Evolutionary conservation across 2,113 vertebrate genomes (phyloP).

Genomic region (Grammomys surdaster): DNA sequence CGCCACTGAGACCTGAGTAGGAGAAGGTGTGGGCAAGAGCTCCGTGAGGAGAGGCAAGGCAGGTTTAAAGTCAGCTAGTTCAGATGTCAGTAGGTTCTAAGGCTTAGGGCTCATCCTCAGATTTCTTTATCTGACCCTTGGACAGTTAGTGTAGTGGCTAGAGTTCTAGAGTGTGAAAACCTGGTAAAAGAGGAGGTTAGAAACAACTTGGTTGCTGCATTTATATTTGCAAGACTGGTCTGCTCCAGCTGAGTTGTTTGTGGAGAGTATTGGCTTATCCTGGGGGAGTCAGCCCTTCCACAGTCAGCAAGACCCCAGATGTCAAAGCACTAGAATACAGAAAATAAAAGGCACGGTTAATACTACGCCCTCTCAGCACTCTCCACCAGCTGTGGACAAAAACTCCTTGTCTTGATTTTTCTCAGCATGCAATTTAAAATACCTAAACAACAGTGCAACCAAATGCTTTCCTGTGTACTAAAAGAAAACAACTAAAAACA

Average conservation of each 20-base stretch:
- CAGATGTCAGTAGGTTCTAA: too few relatives aligned
- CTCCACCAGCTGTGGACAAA: not conserved
- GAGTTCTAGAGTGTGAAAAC: not conserved
- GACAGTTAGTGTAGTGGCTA: not conserved
- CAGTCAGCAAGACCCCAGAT: not conserved
- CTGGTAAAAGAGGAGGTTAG: not conserved
- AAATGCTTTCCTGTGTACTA: not conserved
- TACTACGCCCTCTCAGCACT: not conserved
- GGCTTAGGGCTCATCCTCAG: not conserved
- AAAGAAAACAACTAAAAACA: not conserved
- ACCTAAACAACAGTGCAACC: not conserved
- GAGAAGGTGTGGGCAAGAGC: not conserved
- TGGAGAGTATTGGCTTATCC: not conserved
- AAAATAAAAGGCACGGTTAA: not conserved
- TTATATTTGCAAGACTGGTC: not conserved
- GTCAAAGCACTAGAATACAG: not conserved
- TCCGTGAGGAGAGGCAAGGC: not conserved
- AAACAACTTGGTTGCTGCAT: not conserved
- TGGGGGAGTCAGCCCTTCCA: not conserved
- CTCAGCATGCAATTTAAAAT: slow-evolving; percentile 28
- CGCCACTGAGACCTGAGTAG: not conserved
- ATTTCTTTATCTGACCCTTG: not conserved
- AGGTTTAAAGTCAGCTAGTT: not conserved
- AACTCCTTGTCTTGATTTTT: slow-evolving; percentile 44
- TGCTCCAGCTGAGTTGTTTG: not conserved